Evolutionary conservation across 2,888 invertebrate genomes (phyloP), one percentile per base, ranked within the genome.

Genomic region (Lepidocyrtoides sp.): DNA sequence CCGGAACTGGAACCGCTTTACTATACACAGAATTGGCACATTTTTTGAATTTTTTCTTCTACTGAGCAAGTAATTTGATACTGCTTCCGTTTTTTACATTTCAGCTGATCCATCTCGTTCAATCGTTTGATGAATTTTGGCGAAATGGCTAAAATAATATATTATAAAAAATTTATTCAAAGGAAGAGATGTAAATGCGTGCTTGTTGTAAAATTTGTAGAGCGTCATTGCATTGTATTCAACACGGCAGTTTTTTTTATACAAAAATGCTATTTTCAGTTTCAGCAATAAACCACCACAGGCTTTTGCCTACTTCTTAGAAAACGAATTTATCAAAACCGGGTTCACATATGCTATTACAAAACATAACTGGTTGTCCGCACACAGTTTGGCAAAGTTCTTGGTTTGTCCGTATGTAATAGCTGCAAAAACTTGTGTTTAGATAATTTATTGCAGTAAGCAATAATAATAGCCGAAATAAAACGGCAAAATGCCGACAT

Each of bases 401-500:
- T n/a, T n/a, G n/a, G n/a, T n/a, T n/a, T n/a, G n/a, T n/a, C n/a
- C n/a, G n/a, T 2, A 2, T 23, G 12, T 12, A 63, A 23, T 63
- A 63, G 10, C 10, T 26, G n/a, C 29, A 48, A 17, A 29, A 63
- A 63, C 29, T 63, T 63, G 14, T 14, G 14, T 63, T 63, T 63
- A 10, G 63, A 29, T 32, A 63, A 51, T 77, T 48, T 51, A 77
- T 51, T 29, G 12, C 17, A 10, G 54, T 17, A 17, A 7, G 32
- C 26, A 57, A 36, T 32, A 69, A 36, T 29, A 81, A 12, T 20
- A 82, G 12, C 41, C 14, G 23, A 60, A 63, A 41, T 82, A 44
- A 63, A 20, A 36, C 20, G 20, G n/a, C 12, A 41, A 82, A 82
- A 10, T 60, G 81, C 57, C 79, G 20, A n/a, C 81, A 81, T 36